Evolutionary conservation across 2,888 invertebrate genomes (phyloP).

Genomic region (Dione juno): DNA sequence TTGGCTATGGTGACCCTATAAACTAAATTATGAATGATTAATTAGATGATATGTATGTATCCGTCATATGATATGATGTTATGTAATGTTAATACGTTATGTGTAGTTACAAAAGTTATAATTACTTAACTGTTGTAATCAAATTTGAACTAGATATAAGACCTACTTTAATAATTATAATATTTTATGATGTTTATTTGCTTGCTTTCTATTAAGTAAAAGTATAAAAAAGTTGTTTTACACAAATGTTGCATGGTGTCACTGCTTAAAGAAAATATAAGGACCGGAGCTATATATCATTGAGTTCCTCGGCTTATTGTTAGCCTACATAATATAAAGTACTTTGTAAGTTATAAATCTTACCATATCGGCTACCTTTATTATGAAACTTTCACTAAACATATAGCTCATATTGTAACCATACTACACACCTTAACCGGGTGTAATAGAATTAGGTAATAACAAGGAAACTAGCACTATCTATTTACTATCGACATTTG

Average conservation of each 20-base stretch:
- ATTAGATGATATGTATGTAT: constrained; percentile 11
- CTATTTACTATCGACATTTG: neutral
- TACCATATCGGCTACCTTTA: neutral
- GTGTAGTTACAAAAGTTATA: neutral
- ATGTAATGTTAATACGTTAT: constrained; percentile 10
- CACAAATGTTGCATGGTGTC: too few relatives aligned
- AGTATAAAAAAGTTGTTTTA: too few relatives aligned
- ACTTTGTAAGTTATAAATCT: neutral
- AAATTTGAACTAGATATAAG: constrained; percentile 13
- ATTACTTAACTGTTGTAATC: constrained; percentile 3
- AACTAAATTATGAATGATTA: constrained; percentile 21
- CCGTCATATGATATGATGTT: constrained; percentile 11
- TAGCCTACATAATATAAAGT: too few relatives aligned
- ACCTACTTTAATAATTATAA: constrained; percentile 4
- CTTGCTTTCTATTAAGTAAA: too few relatives aligned
- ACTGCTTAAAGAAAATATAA: too few relatives aligned
- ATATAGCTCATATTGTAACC: neutral
- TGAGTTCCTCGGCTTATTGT: too few relatives aligned
- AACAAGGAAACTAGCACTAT: too few relatives aligned
- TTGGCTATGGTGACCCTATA: constrained; percentile 13
- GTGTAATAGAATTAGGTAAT: constrained; percentile 3
- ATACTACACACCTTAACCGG: neutral
- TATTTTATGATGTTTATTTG: neutral
- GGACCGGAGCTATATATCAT: too few relatives aligned
- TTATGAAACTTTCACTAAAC: neutral